Percentiles rank a stretch among this genome's conserved stretches.
Evolutionary conservation across 2,888 invertebrate genomes (phyloP).

Genomic region (Tenthredo notha): DNA sequence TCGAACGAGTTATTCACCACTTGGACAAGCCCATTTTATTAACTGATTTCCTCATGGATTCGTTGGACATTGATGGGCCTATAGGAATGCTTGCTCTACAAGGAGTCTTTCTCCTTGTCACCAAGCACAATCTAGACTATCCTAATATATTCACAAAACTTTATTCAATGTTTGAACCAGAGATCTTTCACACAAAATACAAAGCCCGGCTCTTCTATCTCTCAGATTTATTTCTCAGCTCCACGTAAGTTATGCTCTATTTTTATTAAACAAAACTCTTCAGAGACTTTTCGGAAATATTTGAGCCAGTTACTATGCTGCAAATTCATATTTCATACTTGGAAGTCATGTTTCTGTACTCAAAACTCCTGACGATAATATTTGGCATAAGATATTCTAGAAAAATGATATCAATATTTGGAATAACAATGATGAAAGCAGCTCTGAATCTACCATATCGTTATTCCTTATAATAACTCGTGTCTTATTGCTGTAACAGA

Average conservation of each 20-base stretch:
- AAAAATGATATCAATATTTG: too few species aligned
- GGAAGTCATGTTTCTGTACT: neutral
- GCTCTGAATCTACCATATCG: too few species aligned
- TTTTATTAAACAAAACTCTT: conserved; percentile 34
- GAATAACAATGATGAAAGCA: neutral
- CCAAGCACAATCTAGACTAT: conserved; percentile 95
- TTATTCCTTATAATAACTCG: neutral
- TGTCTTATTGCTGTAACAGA: conserved; percentile 77
- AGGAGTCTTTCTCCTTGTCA: conserved; percentile 93
- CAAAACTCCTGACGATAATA: neutral
- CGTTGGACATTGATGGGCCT: conserved; percentile 92
- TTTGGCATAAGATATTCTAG: too few species aligned
- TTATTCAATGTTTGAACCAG: conserved; percentile 96
- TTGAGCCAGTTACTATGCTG: neutral
- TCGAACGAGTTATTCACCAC: conserved; percentile 90
- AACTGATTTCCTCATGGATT: conserved; percentile 95
- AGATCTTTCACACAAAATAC: conserved; percentile 94
- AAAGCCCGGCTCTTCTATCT: conserved; percentile 93
- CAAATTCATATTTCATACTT: neutral
- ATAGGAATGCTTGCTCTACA: conserved; percentile 94
- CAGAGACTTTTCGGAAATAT: neutral
- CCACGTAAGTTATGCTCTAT: conserved; percentile 85
- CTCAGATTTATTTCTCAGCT: conserved; percentile 94
- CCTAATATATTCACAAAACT: conserved; percentile 96
- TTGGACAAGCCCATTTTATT: conserved; percentile 90